These are phyloP conservation scores for Ormyrus rosae DNA, from an alignment of 2,888 invertebrate species.

Conservation along the genomic window DNA sequence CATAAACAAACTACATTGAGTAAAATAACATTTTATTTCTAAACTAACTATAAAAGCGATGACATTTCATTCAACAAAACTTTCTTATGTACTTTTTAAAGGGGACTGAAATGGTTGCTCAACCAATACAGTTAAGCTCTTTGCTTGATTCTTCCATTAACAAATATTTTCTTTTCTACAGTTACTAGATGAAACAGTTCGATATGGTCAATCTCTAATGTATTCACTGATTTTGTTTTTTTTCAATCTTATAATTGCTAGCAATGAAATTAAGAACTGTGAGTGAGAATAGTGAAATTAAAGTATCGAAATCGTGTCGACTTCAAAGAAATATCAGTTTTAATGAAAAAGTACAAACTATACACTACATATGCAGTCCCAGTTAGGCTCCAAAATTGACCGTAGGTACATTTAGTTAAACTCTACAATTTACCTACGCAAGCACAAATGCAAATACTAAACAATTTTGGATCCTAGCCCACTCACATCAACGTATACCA, in stretches of 20 bases:
- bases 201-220: conserved; percentile 56
- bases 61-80: conserved; percentile 58
- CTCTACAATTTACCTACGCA: conserved; percentile 41
- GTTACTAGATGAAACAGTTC: conserved; percentile 55
- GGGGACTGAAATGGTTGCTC: conserved; percentile 55
- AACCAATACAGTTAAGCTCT: conserved; percentile 56
- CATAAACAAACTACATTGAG: conserved; percentile 55
- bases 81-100: conserved; percentile 48
- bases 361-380: conserved; percentile 43
- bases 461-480: conserved; percentile 56
- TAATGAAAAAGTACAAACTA: conserved; percentile 47
- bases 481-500: conserved; percentile 48
- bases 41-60: conserved; percentile 59
- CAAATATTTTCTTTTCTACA: conserved; percentile 52
- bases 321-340: conserved; percentile 40
- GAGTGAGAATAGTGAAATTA: conserved; percentile 32
- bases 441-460: conserved; percentile 39
- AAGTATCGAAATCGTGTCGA: conserved; percentile 36
- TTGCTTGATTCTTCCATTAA: conserved; percentile 55
- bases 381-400: conserved; percentile 57
- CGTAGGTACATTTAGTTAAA: conserved; percentile 38
- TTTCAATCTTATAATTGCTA: conserved; percentile 48
- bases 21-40: conserved; percentile 60
- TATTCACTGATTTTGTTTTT: conserved; percentile 45
- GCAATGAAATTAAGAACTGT: conserved; percentile 28